phyloP scores from a whole-genome alignment of 2,888 invertebrate species.

The Yponomeuta evonymella region DNA sequence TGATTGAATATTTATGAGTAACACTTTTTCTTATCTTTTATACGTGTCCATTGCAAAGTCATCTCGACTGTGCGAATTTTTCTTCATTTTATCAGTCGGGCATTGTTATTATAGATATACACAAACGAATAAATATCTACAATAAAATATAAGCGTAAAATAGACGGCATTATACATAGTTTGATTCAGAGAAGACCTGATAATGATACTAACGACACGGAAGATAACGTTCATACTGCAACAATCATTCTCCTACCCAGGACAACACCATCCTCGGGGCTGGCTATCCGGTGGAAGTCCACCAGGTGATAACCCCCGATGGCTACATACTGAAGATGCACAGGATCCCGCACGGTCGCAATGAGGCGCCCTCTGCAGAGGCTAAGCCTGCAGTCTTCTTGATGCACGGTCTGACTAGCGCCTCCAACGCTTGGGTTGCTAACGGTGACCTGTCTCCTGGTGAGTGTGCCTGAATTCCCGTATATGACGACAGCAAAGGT shows the following conservation, averaged over 20 bases:
- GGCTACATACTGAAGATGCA: conserved; percentile 49
- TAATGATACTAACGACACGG: too few relatives aligned
- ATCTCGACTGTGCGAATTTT: background rate
- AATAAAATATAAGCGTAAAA: too few relatives aligned
- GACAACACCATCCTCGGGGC: conserved; percentile 19
- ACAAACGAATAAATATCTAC: too few relatives aligned
- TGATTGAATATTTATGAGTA: too few relatives aligned
- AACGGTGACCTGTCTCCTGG: conserved; percentile 40
- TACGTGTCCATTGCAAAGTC: too few relatives aligned
- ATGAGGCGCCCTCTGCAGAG: background rate
- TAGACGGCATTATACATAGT: background rate
- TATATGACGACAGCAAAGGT: too few relatives aligned
- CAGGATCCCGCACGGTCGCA: conserved; percentile 39
- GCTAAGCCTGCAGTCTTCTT: conserved; percentile 41
- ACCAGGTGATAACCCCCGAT: conserved; percentile 38
- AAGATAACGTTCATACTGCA: background rate
- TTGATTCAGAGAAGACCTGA: background rate
- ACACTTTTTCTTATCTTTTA: too few relatives aligned
- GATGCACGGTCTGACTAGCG: conserved; percentile 45
- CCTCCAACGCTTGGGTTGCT: conserved; percentile 33
- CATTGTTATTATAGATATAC: too few relatives aligned
- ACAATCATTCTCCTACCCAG: background rate
- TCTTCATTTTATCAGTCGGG: background rate
- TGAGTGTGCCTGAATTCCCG: conserved; percentile 24
- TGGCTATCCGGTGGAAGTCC: conserved; percentile 34